A percentile compares a stretch with the other conserved stretches of the same genome.
phyloP scores from a whole-genome alignment of 2,888 invertebrate species.

The Apomyelois bistriatella region DNA sequence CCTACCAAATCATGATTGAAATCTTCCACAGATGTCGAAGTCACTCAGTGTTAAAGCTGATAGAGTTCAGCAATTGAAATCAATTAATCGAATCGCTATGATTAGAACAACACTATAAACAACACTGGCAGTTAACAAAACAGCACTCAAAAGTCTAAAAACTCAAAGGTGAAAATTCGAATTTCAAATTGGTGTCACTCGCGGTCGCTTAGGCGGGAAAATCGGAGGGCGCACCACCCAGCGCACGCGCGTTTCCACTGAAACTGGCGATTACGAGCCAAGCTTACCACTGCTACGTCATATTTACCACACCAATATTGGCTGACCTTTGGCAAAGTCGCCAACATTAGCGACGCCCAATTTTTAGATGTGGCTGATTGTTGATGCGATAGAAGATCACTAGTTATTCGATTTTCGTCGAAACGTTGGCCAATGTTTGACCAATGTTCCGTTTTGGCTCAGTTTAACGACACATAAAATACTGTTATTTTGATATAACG shows the following conservation, averaged over 20 bases:
- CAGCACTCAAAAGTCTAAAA: slow-evolving; percentile 29
- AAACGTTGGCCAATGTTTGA: slow-evolving; percentile 24
- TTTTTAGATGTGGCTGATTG: slow-evolving; percentile 35
- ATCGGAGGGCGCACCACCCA: slow-evolving; percentile 50
- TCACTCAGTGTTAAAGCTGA: slow-evolving; percentile 30
- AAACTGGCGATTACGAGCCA: slow-evolving; percentile 47
- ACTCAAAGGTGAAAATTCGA: slow-evolving; percentile 32
- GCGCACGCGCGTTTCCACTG: slow-evolving; percentile 65
- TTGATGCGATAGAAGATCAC: slow-evolving; percentile 35
- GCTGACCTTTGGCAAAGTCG: slow-evolving; percentile 20
- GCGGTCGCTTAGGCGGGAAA: slow-evolving; percentile 56
- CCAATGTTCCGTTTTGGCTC: slow-evolving; percentile 31
- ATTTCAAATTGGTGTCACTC: slow-evolving; percentile 55
- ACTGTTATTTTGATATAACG: slow-evolving; percentile 48
- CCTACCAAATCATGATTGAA: slow-evolving; percentile 39
- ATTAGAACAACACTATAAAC: slow-evolving; percentile 27
- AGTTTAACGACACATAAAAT: slow-evolving; percentile 43
- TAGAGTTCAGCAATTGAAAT: slow-evolving; percentile 34
- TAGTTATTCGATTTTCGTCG: slow-evolving; percentile 39
- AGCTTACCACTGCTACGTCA: slow-evolving; percentile 41
- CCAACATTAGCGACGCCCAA: slow-evolving; percentile 31
- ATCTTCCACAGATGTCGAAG: slow-evolving; percentile 37
- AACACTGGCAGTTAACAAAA: slow-evolving; percentile 30
- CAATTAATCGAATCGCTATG: slow-evolving; percentile 23
- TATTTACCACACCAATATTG: slow-evolving; percentile 29